These are phyloP conservation scores for Ctenicera cuprea DNA, from an alignment of 2,888 invertebrate species.

Conservation along the genomic window DNA sequence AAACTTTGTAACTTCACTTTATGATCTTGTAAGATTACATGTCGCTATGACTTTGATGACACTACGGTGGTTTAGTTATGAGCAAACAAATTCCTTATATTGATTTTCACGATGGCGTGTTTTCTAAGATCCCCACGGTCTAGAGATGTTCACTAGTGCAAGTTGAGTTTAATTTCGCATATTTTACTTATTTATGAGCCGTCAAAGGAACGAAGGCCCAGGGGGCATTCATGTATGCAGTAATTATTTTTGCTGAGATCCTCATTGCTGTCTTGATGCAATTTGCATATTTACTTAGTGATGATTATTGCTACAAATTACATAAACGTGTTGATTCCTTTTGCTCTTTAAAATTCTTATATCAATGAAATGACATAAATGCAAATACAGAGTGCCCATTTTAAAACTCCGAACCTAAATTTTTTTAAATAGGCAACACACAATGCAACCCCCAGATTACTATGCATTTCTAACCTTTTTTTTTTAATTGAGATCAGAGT, in stretches of 20 bases:
- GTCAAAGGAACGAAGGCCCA: slow-evolving; percentile 21
- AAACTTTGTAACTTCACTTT: slow-evolving; percentile 2
- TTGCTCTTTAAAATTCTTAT: background rate
- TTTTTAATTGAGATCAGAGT: no score
- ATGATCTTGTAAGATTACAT: background rate
- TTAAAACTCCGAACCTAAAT: no score
- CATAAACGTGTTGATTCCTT: background rate
- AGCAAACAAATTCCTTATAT: background rate
- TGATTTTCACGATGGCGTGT: background rate
- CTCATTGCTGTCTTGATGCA: slow-evolving; percentile 17
- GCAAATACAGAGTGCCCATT: no score
- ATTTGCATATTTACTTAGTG: slow-evolving; percentile 15
- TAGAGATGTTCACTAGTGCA: slow-evolving; percentile 6
- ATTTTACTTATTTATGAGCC: slow-evolving; percentile 20
- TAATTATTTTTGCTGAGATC: slow-evolving; percentile 14
- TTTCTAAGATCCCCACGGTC: background rate
- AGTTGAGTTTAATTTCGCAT: slow-evolving; percentile 21
- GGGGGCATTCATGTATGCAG: slow-evolving; percentile 14
- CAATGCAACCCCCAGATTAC: no score
- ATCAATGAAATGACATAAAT: no score
- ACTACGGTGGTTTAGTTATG: slow-evolving; percentile 6
- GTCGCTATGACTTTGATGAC: slow-evolving; percentile 22
- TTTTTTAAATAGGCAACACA: no score
- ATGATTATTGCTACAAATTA: slow-evolving; percentile 2
- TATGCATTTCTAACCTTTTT: no score